Conservation (phyloP, 2,113 vertebrate genomes). For the Rostratula benghalensis region DNA sequence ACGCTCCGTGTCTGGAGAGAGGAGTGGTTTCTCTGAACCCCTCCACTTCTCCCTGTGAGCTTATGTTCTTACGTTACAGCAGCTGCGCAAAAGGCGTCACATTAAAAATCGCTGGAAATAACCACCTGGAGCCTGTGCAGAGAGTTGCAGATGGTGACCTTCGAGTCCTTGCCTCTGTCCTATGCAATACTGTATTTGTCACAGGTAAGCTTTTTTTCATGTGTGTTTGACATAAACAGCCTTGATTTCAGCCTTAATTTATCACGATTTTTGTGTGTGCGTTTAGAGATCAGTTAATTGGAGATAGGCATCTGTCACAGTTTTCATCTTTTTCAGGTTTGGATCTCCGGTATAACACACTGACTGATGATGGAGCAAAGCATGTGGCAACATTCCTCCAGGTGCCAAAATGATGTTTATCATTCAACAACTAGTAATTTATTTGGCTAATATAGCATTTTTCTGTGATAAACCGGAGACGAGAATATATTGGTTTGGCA, state of each 20-base stretch:
- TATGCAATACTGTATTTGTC: slow-evolving; percentile 58
- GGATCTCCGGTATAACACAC: slow-evolving; percentile 82
- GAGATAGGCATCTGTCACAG: not conserved
- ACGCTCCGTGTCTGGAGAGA: not conserved
- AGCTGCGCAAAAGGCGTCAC: slow-evolving; percentile 40
- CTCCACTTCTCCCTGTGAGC: not conserved
- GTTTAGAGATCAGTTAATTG: not conserved
- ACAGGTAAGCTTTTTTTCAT: slow-evolving; percentile 73
- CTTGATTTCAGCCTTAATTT: not conserved
- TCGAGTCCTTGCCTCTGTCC: slow-evolving; percentile 65
- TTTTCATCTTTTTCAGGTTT: slow-evolving; percentile 76
- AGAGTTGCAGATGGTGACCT: slow-evolving; percentile 78
- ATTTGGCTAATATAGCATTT: not conserved
- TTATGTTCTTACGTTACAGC: not conserved
- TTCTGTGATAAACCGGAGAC: not conserved
- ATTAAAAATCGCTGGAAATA: slow-evolving; percentile 81
- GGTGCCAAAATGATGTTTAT: slow-evolving; percentile 60
- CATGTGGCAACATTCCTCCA: slow-evolving; percentile 77
- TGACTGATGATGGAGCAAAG: slow-evolving; percentile 79
- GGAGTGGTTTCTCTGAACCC: not conserved
- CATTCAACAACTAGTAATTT: not conserved
- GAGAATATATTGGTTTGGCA: not conserved
- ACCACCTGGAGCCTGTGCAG: slow-evolving; percentile 46
- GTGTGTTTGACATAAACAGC: not conserved
- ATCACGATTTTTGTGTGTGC: not conserved